Conservation (phyloP, 2,113 vertebrate species). For the Sitta europaea region DNA sequence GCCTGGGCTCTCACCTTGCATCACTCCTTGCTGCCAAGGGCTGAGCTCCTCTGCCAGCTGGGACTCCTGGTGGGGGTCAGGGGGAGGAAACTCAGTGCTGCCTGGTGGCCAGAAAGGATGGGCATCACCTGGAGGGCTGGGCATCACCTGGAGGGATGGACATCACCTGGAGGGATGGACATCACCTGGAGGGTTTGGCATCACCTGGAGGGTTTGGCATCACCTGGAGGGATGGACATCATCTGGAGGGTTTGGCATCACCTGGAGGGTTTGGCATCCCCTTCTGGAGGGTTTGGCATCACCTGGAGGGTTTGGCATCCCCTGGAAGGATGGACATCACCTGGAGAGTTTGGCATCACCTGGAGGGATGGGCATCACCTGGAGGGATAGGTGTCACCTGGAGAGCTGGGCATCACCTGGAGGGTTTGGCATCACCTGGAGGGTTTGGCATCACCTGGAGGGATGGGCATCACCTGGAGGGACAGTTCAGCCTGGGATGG, state of each 20-base stretch:
- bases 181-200: fast-evolving
- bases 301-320: too few relatives aligned
- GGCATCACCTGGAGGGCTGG: fast-evolving
- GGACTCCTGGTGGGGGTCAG: not conserved
- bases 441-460: fast-evolving
- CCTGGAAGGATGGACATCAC: fast-evolving
- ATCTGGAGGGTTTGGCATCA: fast-evolving
- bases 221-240: fast-evolving
- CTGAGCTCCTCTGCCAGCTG: not conserved
- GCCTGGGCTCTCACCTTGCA: not conserved
- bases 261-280: too few relatives aligned
- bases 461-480: fast-evolving
- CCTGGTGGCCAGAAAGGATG: not conserved
- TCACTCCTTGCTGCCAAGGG: not conserved
- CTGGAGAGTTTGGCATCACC: too few relatives aligned
- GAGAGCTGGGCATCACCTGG: fast-evolving
- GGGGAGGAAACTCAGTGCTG: not conserved
- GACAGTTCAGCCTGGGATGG: too few relatives aligned
- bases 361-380: fast-evolving
- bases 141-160: fast-evolving
- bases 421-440: fast-evolving
- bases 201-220: too few relatives aligned
- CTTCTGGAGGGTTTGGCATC: too few relatives aligned
- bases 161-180: fast-evolving
- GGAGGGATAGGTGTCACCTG: too few relatives aligned